Percentiles rank a stretch among this genome's conserved stretches.
phyloP scores from a whole-genome alignment of 37 sponge, comb jelly and placozoan species.

The Haliclona indistincta region DNA sequence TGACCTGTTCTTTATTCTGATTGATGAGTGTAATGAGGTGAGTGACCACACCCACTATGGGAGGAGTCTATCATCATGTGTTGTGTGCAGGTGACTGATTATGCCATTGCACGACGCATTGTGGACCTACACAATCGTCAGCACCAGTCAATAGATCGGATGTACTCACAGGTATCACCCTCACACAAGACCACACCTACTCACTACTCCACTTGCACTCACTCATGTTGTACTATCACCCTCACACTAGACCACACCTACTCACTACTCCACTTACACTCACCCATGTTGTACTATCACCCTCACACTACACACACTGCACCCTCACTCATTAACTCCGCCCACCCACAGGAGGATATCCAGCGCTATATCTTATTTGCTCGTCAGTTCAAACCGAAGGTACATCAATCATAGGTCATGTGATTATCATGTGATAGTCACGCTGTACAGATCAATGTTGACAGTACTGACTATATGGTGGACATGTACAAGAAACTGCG shows the following conservation, averaged over 20 bases:
- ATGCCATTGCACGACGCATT: slow-evolving; percentile 96
- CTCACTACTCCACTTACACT: background rate
- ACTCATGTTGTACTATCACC: too few relatives aligned
- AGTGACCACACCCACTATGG: background rate
- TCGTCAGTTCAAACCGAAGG: slow-evolving; percentile 92
- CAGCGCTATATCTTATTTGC: slow-evolving; percentile 94
- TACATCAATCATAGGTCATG: background rate
- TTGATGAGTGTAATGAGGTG: slow-evolving; percentile 99
- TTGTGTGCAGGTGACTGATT: slow-evolving; percentile 83
- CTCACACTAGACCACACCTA: too few relatives aligned
- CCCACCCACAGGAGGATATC: slow-evolving; percentile 79
- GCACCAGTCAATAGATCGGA: slow-evolving; percentile 67
- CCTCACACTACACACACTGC: too few relatives aligned
- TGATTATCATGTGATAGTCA: background rate
- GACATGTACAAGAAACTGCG: slow-evolving; percentile 92
- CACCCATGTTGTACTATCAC: too few relatives aligned
- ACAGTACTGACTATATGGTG: slow-evolving; percentile 94
- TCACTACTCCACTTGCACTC: background rate
- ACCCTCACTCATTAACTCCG: too few relatives aligned
- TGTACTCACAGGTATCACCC: slow-evolving; percentile 85
- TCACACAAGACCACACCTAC: background rate
- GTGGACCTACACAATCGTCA: slow-evolving; percentile 88
- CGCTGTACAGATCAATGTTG: slow-evolving; percentile 60
- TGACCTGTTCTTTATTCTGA: slow-evolving; percentile 97
- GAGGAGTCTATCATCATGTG: background rate